phyloP scores from a whole-genome alignment of 2,797 vertebrate genomes.

The Sebastes flavidus region DNA sequence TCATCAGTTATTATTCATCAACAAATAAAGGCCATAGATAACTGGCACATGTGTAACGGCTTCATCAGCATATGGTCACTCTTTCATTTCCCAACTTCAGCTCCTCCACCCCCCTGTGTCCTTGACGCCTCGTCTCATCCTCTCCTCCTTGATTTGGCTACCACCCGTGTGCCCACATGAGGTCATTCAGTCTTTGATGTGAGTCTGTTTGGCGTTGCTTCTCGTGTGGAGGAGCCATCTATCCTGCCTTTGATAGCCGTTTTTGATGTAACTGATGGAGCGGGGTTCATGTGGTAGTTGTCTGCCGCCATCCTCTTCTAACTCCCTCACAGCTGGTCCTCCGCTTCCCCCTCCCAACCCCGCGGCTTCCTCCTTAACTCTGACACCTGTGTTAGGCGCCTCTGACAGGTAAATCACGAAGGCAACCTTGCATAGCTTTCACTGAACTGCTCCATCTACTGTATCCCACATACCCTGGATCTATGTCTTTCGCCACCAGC shows the following conservation, averaged over 20 bases:
- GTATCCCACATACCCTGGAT: conserved; percentile 42
- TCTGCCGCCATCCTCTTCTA: conserved; percentile 29
- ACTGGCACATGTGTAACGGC: background rate
- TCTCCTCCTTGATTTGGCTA: conserved; percentile 50
- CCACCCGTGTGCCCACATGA: conserved; percentile 44
- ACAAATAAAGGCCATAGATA: background rate
- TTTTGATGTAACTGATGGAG: conserved; percentile 47
- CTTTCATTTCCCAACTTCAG: conserved; percentile 24
- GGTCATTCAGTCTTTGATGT: conserved; percentile 61
- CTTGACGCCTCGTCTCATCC: conserved; percentile 45
- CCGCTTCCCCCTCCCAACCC: conserved; percentile 7
- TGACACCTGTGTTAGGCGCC: conserved; percentile 53
- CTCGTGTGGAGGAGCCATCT: conserved; percentile 32
- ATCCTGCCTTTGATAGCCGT: conserved; percentile 52
- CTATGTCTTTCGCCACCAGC: conserved; percentile 59
- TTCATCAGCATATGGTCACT: background rate
- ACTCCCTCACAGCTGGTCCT: conserved; percentile 54
- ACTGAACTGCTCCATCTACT: conserved; percentile 32
- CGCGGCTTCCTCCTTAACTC: conserved; percentile 39
- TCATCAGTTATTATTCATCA: background rate
- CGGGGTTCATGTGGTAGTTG: conserved; percentile 29
- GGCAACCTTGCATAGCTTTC: conserved; percentile 36
- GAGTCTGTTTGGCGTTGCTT: conserved; percentile 46
- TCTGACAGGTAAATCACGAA: conserved; percentile 55
- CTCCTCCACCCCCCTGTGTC: conserved; percentile 25